Percentiles rank a stretch among this genome's conserved stretches.
These are phyloP conservation scores for Cyclopterus lumpus DNA, from an alignment of 2,797 vertebrate genomes.

Conservation along the genomic window DNA sequence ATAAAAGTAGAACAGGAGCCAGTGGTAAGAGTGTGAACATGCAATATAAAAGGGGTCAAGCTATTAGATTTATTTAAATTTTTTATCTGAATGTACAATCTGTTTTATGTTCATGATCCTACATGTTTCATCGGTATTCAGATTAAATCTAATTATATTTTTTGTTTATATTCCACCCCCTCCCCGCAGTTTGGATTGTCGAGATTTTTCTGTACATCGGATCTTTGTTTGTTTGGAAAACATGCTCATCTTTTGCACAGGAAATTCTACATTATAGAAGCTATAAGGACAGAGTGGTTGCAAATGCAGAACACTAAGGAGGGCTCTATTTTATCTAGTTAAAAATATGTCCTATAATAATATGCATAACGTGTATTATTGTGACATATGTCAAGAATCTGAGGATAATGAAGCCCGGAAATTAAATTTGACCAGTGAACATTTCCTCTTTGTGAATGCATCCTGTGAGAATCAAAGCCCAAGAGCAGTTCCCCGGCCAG, in stretches of 20 bases:
- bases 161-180: slow-evolving; percentile 9
- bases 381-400: background rate
- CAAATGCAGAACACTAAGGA: slow-evolving; percentile 43
- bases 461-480: slow-evolving; percentile 53
- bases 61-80: background rate
- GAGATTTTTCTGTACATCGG: slow-evolving; percentile 66
- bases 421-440: slow-evolving; percentile 22
- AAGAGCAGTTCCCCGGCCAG: slow-evolving; percentile 43
- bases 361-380: background rate
- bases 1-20: slow-evolving; percentile 27
- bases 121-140: background rate
- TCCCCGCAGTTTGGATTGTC: slow-evolving; percentile 34
- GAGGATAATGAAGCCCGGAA: slow-evolving; percentile 1
- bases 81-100: slow-evolving; percentile 15
- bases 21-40: background rate
- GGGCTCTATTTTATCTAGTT: background rate
- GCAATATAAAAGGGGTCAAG: slow-evolving; percentile 4
- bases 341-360: background rate
- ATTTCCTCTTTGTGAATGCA: slow-evolving; percentile 40
- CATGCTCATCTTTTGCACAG: slow-evolving; percentile 64
- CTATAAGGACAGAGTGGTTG: slow-evolving; percentile 68
- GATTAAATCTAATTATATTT: background rate
- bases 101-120: background rate
- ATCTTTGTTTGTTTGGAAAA: slow-evolving; percentile 45
- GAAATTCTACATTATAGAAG: slow-evolving; percentile 81